Base-by-base conservation (phyloP, 2,113 vertebrate genomes). In the Salvelinus namaycush region DNA sequence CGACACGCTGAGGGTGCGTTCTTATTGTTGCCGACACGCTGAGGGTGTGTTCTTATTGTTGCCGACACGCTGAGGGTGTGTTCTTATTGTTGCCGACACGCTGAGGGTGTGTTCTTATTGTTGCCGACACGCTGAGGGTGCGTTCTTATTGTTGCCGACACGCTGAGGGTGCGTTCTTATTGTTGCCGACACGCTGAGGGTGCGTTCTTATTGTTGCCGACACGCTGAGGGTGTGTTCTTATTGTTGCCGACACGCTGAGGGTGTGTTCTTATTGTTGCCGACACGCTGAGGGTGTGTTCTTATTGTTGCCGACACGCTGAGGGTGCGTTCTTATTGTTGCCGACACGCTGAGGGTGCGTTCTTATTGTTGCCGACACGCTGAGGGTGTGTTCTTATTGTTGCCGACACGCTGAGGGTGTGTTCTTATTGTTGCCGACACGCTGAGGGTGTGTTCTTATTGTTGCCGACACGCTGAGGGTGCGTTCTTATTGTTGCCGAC, bases 321-420 rank as follows among this genome's bases (percentile, higher is more conserved):
- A 44, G 9, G 39, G 39, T 44, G 39, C 39, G 2, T 44, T 44
- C 39, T 44, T 76, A 83, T 77, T 85, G 84, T 24, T 24, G 24
- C 24, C 24, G 24, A 24, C 24, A 24, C 24, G 24, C 24, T 44
- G 39, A 44, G 39, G 39, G 39, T 44, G 39, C 39, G 2, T 44
- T 44, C 39, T 44, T 76, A 83, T 77, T 85, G 84, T 24, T 24
- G 24, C 24, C 24, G 24, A 24, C 24, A 24, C 24, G 24, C 24
- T 44, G 39, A 44, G 39, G 39, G 39, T 44, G 39, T 9, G 2
- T 44, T 44, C 39, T 44, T 76, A 83, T 77, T 85, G 84, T 24
- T 24, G 24, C 24, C 24, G 24, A 24, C 24, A 24, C 24, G 24
- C 24, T 44, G 39, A 44, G 39, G 39, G 39, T 44, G 39, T 9